phyloP scores from a whole-genome alignment of 2,888 invertebrate species.

The Stenichneumon culpator region DNA sequence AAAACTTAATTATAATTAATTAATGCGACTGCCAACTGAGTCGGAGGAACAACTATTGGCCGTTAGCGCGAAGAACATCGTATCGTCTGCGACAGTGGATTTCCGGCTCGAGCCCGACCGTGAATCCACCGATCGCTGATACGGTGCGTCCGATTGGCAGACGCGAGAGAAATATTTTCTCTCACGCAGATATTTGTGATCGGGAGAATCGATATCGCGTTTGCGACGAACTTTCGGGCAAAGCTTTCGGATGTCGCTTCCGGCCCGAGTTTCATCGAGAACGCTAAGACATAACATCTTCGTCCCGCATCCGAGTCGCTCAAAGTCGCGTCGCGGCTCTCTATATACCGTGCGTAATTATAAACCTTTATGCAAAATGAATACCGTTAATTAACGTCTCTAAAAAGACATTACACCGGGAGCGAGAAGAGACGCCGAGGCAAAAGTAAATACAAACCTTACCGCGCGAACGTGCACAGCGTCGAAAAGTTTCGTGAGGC shows the following conservation, averaged over 20 bases:
- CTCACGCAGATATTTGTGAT: neutral
- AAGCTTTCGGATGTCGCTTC: neutral
- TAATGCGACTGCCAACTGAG: conserved; percentile 89
- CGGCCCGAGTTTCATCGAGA: neutral
- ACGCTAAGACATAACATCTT: conserved; percentile 55
- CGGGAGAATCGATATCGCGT: neutral
- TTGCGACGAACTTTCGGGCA: neutral
- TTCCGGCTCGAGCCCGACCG: neutral
- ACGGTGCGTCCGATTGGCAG: neutral
- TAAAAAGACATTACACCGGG: conserved; percentile 86
- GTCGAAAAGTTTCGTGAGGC: conserved; percentile 73
- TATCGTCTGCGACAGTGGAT: neutral
- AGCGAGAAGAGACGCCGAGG: conserved; percentile 51
- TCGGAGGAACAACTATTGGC: conserved; percentile 82
- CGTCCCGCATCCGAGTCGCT: conserved; percentile 36
- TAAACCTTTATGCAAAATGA: conserved; percentile 88
- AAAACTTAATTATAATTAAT: conserved; percentile 95
- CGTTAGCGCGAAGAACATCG: conserved; percentile 58
- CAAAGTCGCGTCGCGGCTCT: conserved; percentile 7
- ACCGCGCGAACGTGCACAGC: conserved; percentile 36
- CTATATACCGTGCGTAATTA: conserved; percentile 85
- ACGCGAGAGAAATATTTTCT: neutral
- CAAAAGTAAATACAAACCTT: conserved; percentile 80
- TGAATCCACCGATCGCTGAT: neutral
- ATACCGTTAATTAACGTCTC: conserved; percentile 88